Evolutionary conservation across 2,797 vertebrate genomes (phyloP), one percentile per base, ranked within the genome.

Genomic region (Microctenopoma steveboyesi): DNA sequence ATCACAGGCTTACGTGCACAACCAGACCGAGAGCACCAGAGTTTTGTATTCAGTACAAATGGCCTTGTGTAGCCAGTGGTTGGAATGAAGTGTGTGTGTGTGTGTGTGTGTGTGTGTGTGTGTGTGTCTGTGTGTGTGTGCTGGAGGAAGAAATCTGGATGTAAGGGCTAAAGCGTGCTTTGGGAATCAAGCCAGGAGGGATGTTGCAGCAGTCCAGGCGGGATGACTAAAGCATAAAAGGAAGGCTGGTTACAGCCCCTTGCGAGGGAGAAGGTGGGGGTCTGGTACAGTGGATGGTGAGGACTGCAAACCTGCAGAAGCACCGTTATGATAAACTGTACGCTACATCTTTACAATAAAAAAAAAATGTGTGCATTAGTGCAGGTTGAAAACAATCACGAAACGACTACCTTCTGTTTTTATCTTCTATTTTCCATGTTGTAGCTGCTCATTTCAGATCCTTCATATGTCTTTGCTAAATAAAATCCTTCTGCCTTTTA

Each of bases 161-260:
- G 64, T 76, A 79, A 77, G 70, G 61, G 77, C 74, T 85, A 81
- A 85, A 78, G 83, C 81, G 68, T 74, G 82, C 78, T 82, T 87
- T 80, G 74, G 86, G 84, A 91, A 72, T 62, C 0, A 47, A 84
- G 86, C 85, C 83, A 87, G 86, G 76, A 85, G 85, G 76, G 82
- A 84, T 72, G 84, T 84, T 85, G 83, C 80, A 74, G 81, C 78
- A 86, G 84, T 79, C 78, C 65, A 76, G 74, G 72, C 63, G 25
- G 68, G 85, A 84, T 83, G 83, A 89, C 82, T 86, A 83, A 81
- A 88, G 85, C 80, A 89, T 85, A 79, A 90, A 84, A 88, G 74
- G 57, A 83, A 69, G 65, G 74, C 49, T 82, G 76, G 81, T 75
- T 69, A 61, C 58, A 85, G 70, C 84, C 87, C 78, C 73, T 51